Base-by-base conservation (phyloP, 2,113 vertebrate species). In the Sapajus apella region DNA sequence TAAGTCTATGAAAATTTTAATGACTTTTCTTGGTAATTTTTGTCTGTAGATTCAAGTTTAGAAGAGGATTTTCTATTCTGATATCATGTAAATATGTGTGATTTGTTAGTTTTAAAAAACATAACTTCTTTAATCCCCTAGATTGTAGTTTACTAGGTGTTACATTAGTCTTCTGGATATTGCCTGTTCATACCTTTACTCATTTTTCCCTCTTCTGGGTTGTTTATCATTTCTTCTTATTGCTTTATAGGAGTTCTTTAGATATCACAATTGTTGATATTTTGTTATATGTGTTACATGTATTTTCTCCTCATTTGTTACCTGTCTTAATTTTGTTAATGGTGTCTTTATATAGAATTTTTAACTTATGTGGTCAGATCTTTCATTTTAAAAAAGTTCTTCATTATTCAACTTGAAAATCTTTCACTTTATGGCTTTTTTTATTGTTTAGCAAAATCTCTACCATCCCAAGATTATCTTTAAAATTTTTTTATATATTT, bases 21-120 rank as follows among this genome's bases (percentile, higher is more conserved):
- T 64, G 82, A 68, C 23, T 58, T 81, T 70, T 94, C 18, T 94
- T 86, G 27, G 37, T 76, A 70, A 56, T 92, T 76, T 90, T 92
- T 90, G 25, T 13, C 37, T 5, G 61, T 68, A 83, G 23, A 37
- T 87, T 97, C 87, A 75, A 87, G 23, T 52, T 68, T 87, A 87
- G 37, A 77, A 83, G 32, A 18, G 30, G 56, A 90, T 87, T 87
- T 97, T 81, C 68, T 32, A 64, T 93, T 95, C 70, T 87, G 16
- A 79, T 61, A 87, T 23, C 27, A 37, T 35, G 43, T 75, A 12
- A 83, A 86, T 87, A 8, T 68, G 13, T 84, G 35, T 68, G 50
- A 81, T 86, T 95, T 95, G 5, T 83, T 79, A 61, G 45, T 68
- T 81, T 50, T 91, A 32, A 32, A 96, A 87, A 96, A 97, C 45